Percentiles rank a stretch among this genome's conserved stretches.
Evolutionary conservation across 53 echinoderm and acorn worm genomes (phyloP).

Genomic region (Holothuria leucospilota): DNA sequence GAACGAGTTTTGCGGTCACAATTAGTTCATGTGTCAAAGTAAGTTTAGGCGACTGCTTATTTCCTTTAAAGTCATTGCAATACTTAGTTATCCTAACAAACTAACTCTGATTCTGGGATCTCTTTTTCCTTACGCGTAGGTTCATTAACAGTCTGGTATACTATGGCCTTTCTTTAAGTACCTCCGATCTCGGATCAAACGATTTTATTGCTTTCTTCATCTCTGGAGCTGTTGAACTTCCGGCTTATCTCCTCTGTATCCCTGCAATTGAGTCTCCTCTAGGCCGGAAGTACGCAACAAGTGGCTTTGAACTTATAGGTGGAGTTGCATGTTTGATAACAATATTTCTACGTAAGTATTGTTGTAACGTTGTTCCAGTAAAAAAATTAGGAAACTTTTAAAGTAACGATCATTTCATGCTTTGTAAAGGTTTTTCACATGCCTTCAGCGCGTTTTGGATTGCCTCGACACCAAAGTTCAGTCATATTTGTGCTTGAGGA

Average conservation of each 20-base stretch:
- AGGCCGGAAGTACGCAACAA: conserved; percentile 2
- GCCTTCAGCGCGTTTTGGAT: too few relatives aligned
- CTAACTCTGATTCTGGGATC: not conserved
- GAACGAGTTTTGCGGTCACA: too few relatives aligned
- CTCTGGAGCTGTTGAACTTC: conserved; percentile 16
- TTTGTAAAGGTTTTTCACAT: not conserved
- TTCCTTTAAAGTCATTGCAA: not conserved
- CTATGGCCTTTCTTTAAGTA: conserved; percentile 15
- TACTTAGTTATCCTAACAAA: not conserved
- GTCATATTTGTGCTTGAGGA: too few relatives aligned
- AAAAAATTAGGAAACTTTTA: too few relatives aligned
- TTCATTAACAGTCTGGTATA: conserved; percentile 26
- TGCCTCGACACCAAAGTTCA: too few relatives aligned
- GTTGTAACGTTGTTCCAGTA: not conserved
- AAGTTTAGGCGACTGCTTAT: not conserved
- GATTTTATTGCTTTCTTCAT: conserved; percentile 16
- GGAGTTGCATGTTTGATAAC: conserved; percentile 63
- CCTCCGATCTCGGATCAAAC: conserved; percentile 10
- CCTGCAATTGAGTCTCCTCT: conserved; percentile 12
- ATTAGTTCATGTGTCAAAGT: too few relatives aligned
- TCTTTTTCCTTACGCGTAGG: not conserved
- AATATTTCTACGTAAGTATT: conserved; percentile 59
- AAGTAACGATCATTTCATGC: too few relatives aligned
- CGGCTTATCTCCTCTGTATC: not conserved
- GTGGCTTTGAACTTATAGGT: conserved; percentile 40